Base-by-base conservation (phyloP, 1,140 invertebrate genomes). In the Drosophila fuyamai region DNA sequence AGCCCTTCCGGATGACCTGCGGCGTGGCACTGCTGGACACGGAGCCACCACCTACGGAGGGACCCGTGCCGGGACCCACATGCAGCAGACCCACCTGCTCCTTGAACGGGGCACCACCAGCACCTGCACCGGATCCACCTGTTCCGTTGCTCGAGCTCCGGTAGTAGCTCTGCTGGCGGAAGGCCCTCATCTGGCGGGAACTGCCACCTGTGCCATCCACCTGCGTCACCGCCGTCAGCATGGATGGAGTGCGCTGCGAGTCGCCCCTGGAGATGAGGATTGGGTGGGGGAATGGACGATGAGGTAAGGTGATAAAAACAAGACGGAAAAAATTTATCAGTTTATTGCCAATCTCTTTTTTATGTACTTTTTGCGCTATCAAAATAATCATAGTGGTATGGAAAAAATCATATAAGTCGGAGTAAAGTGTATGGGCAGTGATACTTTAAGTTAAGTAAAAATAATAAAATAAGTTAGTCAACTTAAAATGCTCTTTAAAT, bases 191-290 rank as follows among this genome's bases (percentile, higher is more conserved):
- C 40, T 90, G 86, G n/a, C 91, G 53, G 4, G 73, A 76, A 44
- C 68, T 80, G 35, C 86, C 76, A 1, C 81, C 85, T 46, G 74
- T 72, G 12, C 76, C 80, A 48, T 92, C 91, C 53, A 92, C 75
- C 55, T 92, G 91, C 10, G 91, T 92, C n/a, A 92, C 85, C 8
- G 89, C 91, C 12, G 91, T 92, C 44, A 91, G 43, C 85, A 92
- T 89, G 9, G 91, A 92, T 9, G 85, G 91, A 12, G 90, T 92
- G 47, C 91, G 83, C 59, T 92, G 91, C 4, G 91, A 92, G 56
- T 92, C 89, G 32, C 85, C 91, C 81, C 91, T 92, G 46, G 14
- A 55, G 43, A 68, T 55, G 53, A 12, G 35, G 55, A 55, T 9
- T 35, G 46, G 14, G 29, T 7, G 29, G 54, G 35, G 32, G 63